Percentiles rank a stretch among this genome's conserved stretches.
Evolutionary conservation across 2,113 vertebrate species (phyloP).

Genomic region (Chlorocebus sabaeus): DNA sequence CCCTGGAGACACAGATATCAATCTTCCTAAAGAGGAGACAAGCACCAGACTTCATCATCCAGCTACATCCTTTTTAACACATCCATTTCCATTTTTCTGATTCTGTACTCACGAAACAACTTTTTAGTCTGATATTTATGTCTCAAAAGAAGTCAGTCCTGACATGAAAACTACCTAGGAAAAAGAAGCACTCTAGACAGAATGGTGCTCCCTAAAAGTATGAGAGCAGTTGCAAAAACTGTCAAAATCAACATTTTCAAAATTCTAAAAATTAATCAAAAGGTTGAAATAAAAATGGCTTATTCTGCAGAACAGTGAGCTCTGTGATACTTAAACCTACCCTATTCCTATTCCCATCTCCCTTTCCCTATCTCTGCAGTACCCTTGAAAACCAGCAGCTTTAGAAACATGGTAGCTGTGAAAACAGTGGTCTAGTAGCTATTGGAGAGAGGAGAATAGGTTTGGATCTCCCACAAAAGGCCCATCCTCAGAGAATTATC

Average conservation of each 20-base stretch:
- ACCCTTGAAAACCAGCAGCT: not conserved
- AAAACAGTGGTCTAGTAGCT: not conserved
- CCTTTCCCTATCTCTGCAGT: not conserved
- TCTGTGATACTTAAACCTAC: not conserved
- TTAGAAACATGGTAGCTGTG: not conserved
- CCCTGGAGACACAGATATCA: not conserved
- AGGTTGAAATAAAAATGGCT: not conserved
- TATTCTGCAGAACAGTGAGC: not conserved
- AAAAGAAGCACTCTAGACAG: not conserved
- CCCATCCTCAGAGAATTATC: not conserved
- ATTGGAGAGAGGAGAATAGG: not conserved
- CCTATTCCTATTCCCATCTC: not conserved
- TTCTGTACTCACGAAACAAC: not conserved
- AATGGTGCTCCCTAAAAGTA: not conserved
- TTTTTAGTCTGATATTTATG: not conserved
- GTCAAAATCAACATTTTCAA: slow-evolving; percentile 5
- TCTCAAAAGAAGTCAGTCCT: slow-evolving; percentile 12
- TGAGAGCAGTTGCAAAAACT: not conserved
- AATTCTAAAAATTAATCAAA: slow-evolving; percentile 18
- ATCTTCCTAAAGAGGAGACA: not conserved
- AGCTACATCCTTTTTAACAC: not conserved
- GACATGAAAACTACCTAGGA: not conserved
- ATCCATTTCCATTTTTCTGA: not conserved
- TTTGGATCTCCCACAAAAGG: not conserved
- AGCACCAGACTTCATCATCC: not conserved